These are phyloP conservation scores for Oryzaephilus surinamensis DNA, from an alignment of 1,140 invertebrate species.

Conservation along the genomic window DNA sequence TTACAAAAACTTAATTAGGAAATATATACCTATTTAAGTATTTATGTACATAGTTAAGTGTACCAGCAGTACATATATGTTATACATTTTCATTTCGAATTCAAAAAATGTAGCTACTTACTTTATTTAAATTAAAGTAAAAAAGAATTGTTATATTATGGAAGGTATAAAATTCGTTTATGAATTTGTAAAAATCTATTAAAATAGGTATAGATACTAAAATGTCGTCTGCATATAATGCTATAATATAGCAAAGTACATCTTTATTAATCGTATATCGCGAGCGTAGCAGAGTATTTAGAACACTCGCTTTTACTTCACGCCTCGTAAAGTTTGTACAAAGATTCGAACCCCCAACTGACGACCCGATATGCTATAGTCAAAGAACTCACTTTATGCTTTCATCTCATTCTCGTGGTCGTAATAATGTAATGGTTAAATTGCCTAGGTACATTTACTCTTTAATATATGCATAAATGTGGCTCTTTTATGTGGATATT, in stretches of 20 bases:
- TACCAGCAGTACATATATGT: too few species aligned
- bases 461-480: not conserved
- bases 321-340: conserved; percentile 15
- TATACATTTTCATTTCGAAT: too few species aligned
- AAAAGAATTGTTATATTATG: too few species aligned
- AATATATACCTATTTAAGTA: too few species aligned
- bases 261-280: conserved; percentile 16
- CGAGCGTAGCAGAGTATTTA: conserved; percentile 6
- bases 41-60: too few species aligned
- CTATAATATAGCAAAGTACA: conserved; percentile 11
- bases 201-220: conserved; percentile 6
- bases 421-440: conserved; percentile 8
- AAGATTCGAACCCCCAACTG: conserved; percentile 17
- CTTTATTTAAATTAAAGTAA: too few species aligned
- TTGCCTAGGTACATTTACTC: conserved; percentile 1
- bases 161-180: too few species aligned
- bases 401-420: conserved; percentile 9
- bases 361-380: conserved; percentile 15
- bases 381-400: conserved; percentile 15
- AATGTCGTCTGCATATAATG: conserved; percentile 15
- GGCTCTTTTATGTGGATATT: not conserved
- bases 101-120: too few species aligned
- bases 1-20: too few species aligned
- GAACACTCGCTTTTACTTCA: conserved; percentile 15
- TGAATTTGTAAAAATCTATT: conserved; percentile 3